A percentile compares a stretch with the other conserved stretches of the same genome.
Conservation (phyloP, 2,888 invertebrate species). For the Chrysolina haemoptera region DNA sequence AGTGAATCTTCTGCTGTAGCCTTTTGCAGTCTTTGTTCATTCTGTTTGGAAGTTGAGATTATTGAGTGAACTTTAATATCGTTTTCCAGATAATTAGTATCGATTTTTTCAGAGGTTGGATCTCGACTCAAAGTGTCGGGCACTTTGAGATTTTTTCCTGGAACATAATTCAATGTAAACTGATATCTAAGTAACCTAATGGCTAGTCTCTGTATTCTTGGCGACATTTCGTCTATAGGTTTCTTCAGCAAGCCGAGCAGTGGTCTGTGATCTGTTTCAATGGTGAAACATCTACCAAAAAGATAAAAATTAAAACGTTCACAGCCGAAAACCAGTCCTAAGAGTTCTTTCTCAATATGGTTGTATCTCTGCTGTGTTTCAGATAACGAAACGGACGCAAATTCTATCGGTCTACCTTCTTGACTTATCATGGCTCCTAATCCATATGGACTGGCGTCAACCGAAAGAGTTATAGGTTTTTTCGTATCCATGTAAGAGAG, state of each 20-base stretch:
- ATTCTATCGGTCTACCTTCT: background rate
- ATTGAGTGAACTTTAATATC: conserved; percentile 35
- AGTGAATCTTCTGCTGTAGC: conserved; percentile 19
- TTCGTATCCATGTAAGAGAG: conserved; percentile 4
- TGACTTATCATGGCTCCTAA: background rate
- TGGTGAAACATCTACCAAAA: conserved; percentile 25
- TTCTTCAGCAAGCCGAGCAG: conserved; percentile 50
- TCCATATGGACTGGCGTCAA: conserved; percentile 12
- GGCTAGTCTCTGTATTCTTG: conserved; percentile 48
- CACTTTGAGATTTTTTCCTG: conserved; percentile 43
- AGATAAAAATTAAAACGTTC: conserved; percentile 50
- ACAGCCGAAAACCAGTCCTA: conserved; percentile 55
- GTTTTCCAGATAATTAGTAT: conserved; percentile 37
- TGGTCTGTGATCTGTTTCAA: conserved; percentile 48
- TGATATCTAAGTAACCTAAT: conserved; percentile 45
- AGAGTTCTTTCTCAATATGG: background rate
- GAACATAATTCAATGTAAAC: conserved; percentile 46
- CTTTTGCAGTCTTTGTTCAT: conserved; percentile 25
- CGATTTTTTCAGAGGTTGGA: conserved; percentile 22
- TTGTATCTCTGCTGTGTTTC: conserved; percentile 4
- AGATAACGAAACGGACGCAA: background rate
- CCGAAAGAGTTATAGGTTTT: conserved; percentile 1
- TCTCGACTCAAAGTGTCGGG: conserved; percentile 45
- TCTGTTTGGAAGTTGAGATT: conserved; percentile 31
- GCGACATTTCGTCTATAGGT: conserved; percentile 50